Conservation (phyloP, 37 sponge, comb jelly and placozoan genomes). For the Chondrosia reniformis region DNA sequence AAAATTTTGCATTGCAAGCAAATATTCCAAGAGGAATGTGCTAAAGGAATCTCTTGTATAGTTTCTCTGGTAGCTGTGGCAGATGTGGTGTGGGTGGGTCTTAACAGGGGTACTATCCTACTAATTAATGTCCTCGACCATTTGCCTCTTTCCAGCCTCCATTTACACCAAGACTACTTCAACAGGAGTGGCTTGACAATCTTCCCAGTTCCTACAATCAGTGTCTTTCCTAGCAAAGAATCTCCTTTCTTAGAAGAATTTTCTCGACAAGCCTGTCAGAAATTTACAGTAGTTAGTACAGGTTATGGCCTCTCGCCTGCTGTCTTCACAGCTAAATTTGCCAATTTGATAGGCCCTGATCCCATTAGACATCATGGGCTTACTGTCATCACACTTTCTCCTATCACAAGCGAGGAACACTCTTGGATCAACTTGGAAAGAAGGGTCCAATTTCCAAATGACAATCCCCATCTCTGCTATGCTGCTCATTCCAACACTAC, state of each 20-base stretch:
- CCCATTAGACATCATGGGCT: not conserved
- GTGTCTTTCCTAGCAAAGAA: not conserved
- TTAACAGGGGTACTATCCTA: not conserved
- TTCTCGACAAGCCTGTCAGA: not conserved
- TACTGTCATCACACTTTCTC: not conserved
- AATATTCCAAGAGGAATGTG: not conserved
- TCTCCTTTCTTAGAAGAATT: too few species aligned
- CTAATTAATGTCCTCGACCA: not conserved
- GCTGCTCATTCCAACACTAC: not conserved
- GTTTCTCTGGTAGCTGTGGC: not conserved
- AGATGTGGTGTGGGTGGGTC: slow-evolving; percentile 14
- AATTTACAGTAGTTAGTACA: slow-evolving; percentile 8
- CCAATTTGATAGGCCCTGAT: not conserved
- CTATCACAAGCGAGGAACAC: slow-evolving; percentile 1
- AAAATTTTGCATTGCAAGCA: not conserved
- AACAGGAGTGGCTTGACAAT: not conserved
- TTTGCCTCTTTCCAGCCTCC: not conserved
- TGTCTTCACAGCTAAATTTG: not conserved
- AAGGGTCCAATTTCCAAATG: not conserved
- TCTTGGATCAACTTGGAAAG: not conserved
- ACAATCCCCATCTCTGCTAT: slow-evolving; percentile 4
- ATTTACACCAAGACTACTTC: not conserved
- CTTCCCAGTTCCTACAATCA: not conserved
- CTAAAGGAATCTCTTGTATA: not conserved
- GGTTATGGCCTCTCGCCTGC: not conserved